A percentile compares a stretch with the other conserved stretches of the same genome.
Conservation (phyloP, 2,888 invertebrate species). For the Cerastoderma edule region DNA sequence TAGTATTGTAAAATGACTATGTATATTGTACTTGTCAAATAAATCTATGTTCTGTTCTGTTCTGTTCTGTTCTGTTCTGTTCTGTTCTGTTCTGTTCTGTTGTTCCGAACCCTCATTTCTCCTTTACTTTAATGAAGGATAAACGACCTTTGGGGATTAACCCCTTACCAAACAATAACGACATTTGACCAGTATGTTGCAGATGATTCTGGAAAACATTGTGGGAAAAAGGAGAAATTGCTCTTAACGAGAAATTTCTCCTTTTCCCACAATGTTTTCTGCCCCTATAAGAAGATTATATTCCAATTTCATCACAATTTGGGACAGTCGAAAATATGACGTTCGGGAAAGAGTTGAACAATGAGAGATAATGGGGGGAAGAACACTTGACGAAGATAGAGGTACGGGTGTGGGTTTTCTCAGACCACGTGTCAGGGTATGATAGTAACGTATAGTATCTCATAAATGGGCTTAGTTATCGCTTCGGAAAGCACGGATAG, state of each 20-base stretch:
- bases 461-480: too few species aligned
- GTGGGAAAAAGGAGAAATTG: conserved; percentile 4
- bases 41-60: neutral
- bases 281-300: neutral
- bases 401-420: too few species aligned
- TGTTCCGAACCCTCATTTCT: neutral
- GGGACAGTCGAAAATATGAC: too few species aligned
- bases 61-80: neutral
- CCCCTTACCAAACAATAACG: neutral
- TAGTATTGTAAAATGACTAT: too few species aligned
- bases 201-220: neutral
- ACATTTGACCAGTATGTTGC: neutral
- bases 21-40: too few species aligned
- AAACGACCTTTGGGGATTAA: neutral
- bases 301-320: too few species aligned
- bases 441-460: too few species aligned
- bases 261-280: conserved; percentile 14
- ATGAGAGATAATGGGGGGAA: too few species aligned
- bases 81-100: neutral
- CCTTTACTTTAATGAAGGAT: neutral
- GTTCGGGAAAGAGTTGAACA: too few species aligned
- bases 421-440: too few species aligned
- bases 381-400: too few species aligned
- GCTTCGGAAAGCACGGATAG: too few species aligned
- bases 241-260: neutral